Evolutionary conservation across 2,797 vertebrate genomes (phyloP), one percentile per base, ranked within the genome.

Genomic region (Channa striata): DNA sequence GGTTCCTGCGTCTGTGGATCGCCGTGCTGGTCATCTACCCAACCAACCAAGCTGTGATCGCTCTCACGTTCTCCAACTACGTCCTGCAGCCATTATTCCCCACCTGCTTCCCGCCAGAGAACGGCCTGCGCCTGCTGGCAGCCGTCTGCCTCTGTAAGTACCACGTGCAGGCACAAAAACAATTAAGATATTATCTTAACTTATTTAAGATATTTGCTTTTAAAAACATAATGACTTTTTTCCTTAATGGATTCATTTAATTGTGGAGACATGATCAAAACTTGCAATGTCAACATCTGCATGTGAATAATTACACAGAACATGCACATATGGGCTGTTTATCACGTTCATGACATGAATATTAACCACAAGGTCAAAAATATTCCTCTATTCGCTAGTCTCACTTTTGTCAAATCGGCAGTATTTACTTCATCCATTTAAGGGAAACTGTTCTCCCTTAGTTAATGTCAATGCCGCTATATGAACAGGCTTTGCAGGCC

Each of bases 11-110:
- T 39, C 89, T 98, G 33, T 98, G 96, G 96, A 97, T 97, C 13
- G 96, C 96, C 0, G 94, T 98, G 83, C 89, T 98, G 84, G 96
- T 98, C 57, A 97, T 98, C 89, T 98, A 98, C 83, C 96, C 96
- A 4, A 98, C 96, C 73, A 98, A 97, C 88, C 96, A 98, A 89
- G 96, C 96, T 0, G 96, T 98, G 70, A 97, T 98, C n/a, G 96
- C 96, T 0, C 93, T 97, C 74, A 97, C 96, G 9, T 97, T 97
- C 87, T 96, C 96, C 79, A 97, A 97, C 93, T 98, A 98, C 1
- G 95, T 97, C 53, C 90, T 98, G 30, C 96, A 97, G 83, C 96
- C 96, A 0, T 92, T 98, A 47, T 98, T 97, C 82, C 96, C 96
- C 63, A 96, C 95, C 76, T 97, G 96, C 89, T 93, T 96, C 39